Evolutionary conservation across 2,797 vertebrate genomes (phyloP), one percentile per base, ranked within the genome.

Genomic region (Ctenosaura bakeri): DNA sequence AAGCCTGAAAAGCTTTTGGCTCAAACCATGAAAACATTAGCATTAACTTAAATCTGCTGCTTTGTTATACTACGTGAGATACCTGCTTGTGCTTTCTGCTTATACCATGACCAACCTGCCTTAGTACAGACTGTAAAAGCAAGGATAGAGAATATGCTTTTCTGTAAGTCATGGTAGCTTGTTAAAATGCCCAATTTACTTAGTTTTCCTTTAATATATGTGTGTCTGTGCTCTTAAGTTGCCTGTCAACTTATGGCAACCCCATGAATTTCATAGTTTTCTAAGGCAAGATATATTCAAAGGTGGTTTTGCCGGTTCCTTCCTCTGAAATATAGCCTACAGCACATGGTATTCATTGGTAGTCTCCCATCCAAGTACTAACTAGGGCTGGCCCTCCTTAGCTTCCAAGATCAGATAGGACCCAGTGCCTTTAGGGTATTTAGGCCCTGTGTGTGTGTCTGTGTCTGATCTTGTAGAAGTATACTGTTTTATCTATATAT

Each of bases 1-100:
- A 96, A 96, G 95, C 96, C 94, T 92, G 95, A 95, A 96, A 96
- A 94, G 94, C 95, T 95, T 95, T 91, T 96, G 96, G 93, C 94
- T 97, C 92, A 85, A 91, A 77, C 91, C 94, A 93, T 85, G 92
- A 96, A 93, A 96, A 96, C 96, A 97, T 96, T 96, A 96, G 96
- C 96, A 95, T 97, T 95, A 96, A 96, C 94, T 96, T 96, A 95
- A 95, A 95, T 95, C 92, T 95, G 93, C 90, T 92, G 94, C 94
- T 96, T 97, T 97, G 96, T 97, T 97, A 79, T 85, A 96, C 92
- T 92, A 89, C 82, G 90, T 0, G 7, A 95, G 93, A 80, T 94
- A 95, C 90, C 93, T 92, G 90, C 94, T 95, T 86, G 85, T 88
- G 88, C 89, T 94, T 95, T 35, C 92, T 32, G 81, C 88, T 78